These are phyloP conservation scores for Cyprinodon tularosa DNA, from an alignment of 2,113 vertebrate genomes.

Conservation along the genomic window DNA sequence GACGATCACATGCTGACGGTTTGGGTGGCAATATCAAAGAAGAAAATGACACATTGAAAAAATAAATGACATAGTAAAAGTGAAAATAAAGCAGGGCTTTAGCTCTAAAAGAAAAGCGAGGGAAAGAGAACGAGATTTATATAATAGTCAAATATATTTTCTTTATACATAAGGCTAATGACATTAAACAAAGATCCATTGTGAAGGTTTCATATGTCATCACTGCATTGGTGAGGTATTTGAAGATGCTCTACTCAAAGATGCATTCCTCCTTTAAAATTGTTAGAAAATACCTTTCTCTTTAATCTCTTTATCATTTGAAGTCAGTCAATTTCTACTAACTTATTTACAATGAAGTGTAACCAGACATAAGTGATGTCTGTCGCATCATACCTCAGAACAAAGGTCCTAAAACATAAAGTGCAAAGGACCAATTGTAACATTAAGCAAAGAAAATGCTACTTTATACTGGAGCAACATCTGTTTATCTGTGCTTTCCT, in stretches of 20 bases:
- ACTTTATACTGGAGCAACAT: too few species aligned
- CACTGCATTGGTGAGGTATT: neutral
- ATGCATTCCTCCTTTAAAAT: neutral
- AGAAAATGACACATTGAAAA: neutral
- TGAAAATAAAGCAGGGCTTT: neutral
- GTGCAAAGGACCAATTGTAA: too few species aligned
- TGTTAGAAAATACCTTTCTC: neutral
- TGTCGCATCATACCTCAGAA: too few species aligned
- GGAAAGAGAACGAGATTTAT: neutral
- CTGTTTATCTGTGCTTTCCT: too few species aligned
- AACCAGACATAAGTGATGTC: too few species aligned
- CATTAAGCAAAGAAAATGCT: too few species aligned
- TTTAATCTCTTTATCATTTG: neutral
- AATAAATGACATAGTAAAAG: neutral
- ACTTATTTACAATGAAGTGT: neutral
- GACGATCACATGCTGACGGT: slow-evolving; percentile 5
- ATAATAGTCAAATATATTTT: neutral
- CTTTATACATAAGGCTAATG: neutral
- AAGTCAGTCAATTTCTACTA: neutral
- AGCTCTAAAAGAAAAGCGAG: neutral
- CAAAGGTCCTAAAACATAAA: too few species aligned
- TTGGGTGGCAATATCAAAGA: neutral
- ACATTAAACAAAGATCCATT: neutral
- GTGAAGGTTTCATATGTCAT: neutral
- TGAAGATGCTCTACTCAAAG: neutral